Percentiles rank a stretch among this genome's conserved stretches.
Conservation (phyloP, 1,140 invertebrate species). For the Panagrolaimus sp. region DNA sequence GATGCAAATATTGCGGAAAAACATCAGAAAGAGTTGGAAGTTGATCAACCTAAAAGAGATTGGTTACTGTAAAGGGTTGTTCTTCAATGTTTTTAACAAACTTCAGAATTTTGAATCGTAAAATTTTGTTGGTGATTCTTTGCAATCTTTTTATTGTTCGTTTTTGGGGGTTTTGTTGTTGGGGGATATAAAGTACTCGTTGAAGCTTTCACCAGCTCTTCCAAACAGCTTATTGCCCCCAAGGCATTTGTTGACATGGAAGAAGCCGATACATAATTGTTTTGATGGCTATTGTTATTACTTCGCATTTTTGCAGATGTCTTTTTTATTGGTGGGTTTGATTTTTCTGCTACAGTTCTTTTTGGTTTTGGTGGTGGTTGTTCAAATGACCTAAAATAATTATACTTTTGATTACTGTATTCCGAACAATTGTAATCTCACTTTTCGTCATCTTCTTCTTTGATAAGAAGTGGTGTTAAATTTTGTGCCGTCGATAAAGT, state of each 20-base stretch:
- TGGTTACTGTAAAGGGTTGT: no score
- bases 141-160: not conserved
- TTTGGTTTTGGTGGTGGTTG: no score
- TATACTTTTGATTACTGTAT: not conserved
- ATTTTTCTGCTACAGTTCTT: no score
- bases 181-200: not conserved
- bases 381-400: no score
- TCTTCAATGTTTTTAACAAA: no score
- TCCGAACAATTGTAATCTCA: not conserved
- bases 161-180: not conserved
- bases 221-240: constrained; percentile 2
- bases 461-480: not conserved
- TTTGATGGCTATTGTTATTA: not conserved
- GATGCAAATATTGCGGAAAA: not conserved
- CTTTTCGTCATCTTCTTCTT: constrained; percentile 4
- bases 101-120: no score
- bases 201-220: constrained; percentile 6
- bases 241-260: not conserved
- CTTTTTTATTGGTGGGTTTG: not conserved
- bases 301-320: not conserved
- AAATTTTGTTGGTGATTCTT: not conserved
- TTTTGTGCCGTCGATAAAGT: not conserved
- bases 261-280: not conserved
- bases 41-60: no score
- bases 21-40: not conserved